phyloP scores from a whole-genome alignment of 2,113 vertebrate species.

The Ictalurus furcatus region DNA sequence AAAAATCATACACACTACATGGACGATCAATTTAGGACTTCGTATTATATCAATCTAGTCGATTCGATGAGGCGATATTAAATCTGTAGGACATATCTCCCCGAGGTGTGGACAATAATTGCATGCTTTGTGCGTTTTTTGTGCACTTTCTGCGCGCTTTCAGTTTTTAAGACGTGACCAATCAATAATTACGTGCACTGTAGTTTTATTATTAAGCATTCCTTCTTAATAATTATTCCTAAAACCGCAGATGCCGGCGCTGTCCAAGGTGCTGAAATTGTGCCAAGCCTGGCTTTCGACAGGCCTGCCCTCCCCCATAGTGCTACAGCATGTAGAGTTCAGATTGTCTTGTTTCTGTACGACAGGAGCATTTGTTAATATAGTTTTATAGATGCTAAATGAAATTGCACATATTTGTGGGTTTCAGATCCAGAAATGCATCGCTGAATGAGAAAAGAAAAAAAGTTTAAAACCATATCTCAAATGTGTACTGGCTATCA shows the following conservation, averaged over 20 bases:
- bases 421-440: not conserved
- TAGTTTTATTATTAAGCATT: too few relatives aligned
- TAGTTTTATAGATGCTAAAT: not conserved
- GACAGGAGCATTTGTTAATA: not conserved
- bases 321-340: conserved; percentile 1
- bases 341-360: not conserved
- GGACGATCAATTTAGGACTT: not conserved
- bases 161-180: not conserved
- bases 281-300: conserved; percentile 34
- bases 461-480: not conserved
- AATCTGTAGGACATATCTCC: not conserved
- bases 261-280: conserved; percentile 52
- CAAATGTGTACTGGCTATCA: not conserved
- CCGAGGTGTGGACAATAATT: too few relatives aligned
- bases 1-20: not conserved
- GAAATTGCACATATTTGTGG: not conserved
- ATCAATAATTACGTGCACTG: too few relatives aligned
- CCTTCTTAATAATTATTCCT: not conserved
- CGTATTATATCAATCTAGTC: not conserved
- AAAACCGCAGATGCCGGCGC: conserved; percentile 20
- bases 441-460: not conserved
- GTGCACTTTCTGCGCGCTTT: not conserved
- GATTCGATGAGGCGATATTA: not conserved
- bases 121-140: not conserved
- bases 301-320: conserved; percentile 17